Evolutionary conservation across 1,140 invertebrate species (phyloP), one percentile per base, ranked within the genome.

Genomic region (Anastrepha obliqua): DNA sequence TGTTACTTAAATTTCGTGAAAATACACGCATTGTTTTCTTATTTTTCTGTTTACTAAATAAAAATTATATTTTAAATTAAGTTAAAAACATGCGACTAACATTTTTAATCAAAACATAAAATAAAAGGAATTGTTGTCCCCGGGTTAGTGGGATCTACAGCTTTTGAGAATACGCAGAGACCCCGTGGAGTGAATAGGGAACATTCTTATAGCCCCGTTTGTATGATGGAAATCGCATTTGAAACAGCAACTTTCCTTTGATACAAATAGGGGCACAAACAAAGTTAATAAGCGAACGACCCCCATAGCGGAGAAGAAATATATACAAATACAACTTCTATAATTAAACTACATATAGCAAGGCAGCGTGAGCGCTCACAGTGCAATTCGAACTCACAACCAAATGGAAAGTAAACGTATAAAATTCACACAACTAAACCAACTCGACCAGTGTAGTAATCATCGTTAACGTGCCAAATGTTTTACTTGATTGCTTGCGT

Each of bases 171-270:
- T 1, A 64, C 87, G 87, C 89, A 86, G 74, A n/a, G 85, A 62
- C 13, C 85, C 89, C 89, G 89, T 89, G 89, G 90, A 90, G 90
- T 90, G 89, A 88, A 60, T 20, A 86, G 70, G 17, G 85, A 89
- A 89, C 88, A 42, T 86, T 89, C 58, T 62, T 90, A 70, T 91
- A 89, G 90, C 90, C 90, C 90, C 88, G 87, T 89, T 29, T 87
- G 88, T 70, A 17, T 58, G 65, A 88, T 81, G 88, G 89, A 90
- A 91, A 90, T 78, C 81, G 90, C 90, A 67, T 81, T 81, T 55
- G 47, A 55, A 81, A 2, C 44, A 81, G 74, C 74, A 81, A 81
- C 20, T 55, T 81, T 39, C 42, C 47, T 42, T 55, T 81, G 42
- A 13, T 74, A 74, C 74, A 81, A 29, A 81, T n/a, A 44, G 44